Base-by-base conservation (phyloP, 2,888 invertebrate genomes). In the Monopis laevigella region DNA sequence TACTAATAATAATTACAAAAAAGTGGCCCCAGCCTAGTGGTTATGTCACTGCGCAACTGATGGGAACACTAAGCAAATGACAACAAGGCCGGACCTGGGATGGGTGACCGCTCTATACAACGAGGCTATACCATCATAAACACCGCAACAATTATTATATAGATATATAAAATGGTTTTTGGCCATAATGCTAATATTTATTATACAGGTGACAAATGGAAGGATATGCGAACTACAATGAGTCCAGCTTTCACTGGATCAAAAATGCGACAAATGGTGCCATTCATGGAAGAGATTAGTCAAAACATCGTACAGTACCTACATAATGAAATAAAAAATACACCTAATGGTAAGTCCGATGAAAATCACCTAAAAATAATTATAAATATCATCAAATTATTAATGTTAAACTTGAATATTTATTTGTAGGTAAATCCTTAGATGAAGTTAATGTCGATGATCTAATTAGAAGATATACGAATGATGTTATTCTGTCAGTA, bases 401-500 rank as follows among this genome's bases (percentile, higher is more conserved):
- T n/a, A n/a, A n/a, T n/a, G n/a, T n/a, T n/a, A n/a, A n/a, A n/a
- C n/a, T 10, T 10, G 24, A 24, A 5, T 7, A 7, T 32, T 13
- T 32, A 6, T 6, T 40, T 27, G 6, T 34, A 45, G 45, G 41
- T 28, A 39, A 40, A 27, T 12, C 12, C 16, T 32, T 49, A 1
- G 54, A 62, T 43, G 62, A 63, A 8, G 48, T 82, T 0, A 71
- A 83, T 19, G 58, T 75, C 1, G 77, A 75, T 14, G 82, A 84
- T 41, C 43, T 75, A 2, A 72, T 78, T 39, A 73, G 80, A 1
- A 69, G 84, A 2, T 85, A 82, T 48, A 74, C 84, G 0, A 86
- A 75, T 50, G 86, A 86, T 53, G 83, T 85, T 12, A 86, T 86
- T 13, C 85, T 85, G 0, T 82, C 82, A 0, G 65, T 77, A 2